Base-by-base conservation (phyloP, 2,113 vertebrate species). In the Tragelaphus strepsiceros region DNA sequence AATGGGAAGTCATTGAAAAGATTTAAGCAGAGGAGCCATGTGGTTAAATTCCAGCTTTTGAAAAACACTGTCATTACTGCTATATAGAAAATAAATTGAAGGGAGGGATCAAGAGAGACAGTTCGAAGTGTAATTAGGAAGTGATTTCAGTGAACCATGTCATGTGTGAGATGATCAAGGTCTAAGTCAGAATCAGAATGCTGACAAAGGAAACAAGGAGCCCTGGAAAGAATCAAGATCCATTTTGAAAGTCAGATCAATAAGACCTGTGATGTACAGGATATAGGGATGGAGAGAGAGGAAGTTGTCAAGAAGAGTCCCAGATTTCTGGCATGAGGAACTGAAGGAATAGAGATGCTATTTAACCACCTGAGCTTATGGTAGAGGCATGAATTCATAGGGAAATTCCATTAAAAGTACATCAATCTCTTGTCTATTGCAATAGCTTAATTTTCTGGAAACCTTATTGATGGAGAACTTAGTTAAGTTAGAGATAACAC, bases 371-470 rank as follows among this genome's bases (percentile, higher is more conserved):
- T 54, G 35, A 89, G 11, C 62, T 87, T 94, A n/a, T 30, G 32
- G 53, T 13, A 39, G 78, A 62, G 49, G 28, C 82, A 94, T 82
- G 92, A 95, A 87, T 94, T 35, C 84, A 90, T 51, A 59, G 56
- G n/a, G 71, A 91, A 97, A 95, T 78, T 51, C 62, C 51, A 96
- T 71, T 71, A 81, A 88, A 97, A 81, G 39, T 28, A 49, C 24
- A 92, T 39, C n/a, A 93, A 85, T 90, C 19, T 24, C 26, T 94
- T 90, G 39, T 95, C 90, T 90, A 62, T 80, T 74, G 51, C 82
- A 91, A n/a, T 89, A 94, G 83, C 22, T 97, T 90, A 92, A 89
- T 96, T 95, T 95, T 93, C 81, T 92, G 26, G 16, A 84, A 88
- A 32, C 1, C n/a, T 84, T 58, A 88, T 15, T 88, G 58, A 86